Evolutionary conservation across 2,113 vertebrate genomes (phyloP).

Genomic region (Rafetus swinhoei): DNA sequence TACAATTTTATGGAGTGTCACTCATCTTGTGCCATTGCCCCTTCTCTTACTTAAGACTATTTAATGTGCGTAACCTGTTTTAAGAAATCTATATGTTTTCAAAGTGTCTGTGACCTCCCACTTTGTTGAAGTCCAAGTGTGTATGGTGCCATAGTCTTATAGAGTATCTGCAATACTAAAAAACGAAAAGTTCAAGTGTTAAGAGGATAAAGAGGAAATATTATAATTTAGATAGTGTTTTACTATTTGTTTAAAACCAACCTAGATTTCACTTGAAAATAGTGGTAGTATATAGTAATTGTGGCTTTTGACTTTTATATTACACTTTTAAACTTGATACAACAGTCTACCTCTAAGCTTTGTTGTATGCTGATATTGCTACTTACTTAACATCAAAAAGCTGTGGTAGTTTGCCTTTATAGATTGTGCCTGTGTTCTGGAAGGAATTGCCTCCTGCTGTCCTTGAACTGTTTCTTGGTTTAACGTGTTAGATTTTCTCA

Average conservation of each 20-base stretch:
- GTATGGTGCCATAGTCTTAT: slow-evolving; percentile 10
- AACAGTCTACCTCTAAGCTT: slow-evolving; percentile 74
- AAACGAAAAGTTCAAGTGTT: slow-evolving; percentile 14
- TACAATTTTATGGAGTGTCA: slow-evolving; percentile 59
- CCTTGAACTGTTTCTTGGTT: slow-evolving; percentile 75
- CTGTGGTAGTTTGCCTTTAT: slow-evolving; percentile 78
- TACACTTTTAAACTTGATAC: slow-evolving; percentile 81
- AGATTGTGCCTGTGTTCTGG: slow-evolving; percentile 79
- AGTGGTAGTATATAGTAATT: slow-evolving; percentile 60
- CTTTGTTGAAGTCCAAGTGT: slow-evolving; percentile 45
- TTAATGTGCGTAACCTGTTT: slow-evolving; percentile 62
- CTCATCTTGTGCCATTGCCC: slow-evolving; percentile 44
- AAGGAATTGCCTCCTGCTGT: slow-evolving; percentile 82
- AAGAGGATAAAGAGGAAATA: background rate
- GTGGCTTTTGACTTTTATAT: slow-evolving; percentile 73
- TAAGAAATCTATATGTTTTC: slow-evolving; percentile 77
- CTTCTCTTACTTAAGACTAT: slow-evolving; percentile 52
- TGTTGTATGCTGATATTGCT: slow-evolving; percentile 80
- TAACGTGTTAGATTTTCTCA: slow-evolving; percentile 79
- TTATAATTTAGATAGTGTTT: slow-evolving; percentile 40
- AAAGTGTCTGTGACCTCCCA: slow-evolving; percentile 75
- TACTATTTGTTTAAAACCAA: slow-evolving; percentile 38
- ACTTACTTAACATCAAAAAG: slow-evolving; percentile 82
- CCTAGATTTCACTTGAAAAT: slow-evolving; percentile 52
- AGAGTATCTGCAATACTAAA: slow-evolving; percentile 27